Evolutionary conservation across 2,888 invertebrate genomes (phyloP).

Genomic region (Polydrusus cervinus): DNA sequence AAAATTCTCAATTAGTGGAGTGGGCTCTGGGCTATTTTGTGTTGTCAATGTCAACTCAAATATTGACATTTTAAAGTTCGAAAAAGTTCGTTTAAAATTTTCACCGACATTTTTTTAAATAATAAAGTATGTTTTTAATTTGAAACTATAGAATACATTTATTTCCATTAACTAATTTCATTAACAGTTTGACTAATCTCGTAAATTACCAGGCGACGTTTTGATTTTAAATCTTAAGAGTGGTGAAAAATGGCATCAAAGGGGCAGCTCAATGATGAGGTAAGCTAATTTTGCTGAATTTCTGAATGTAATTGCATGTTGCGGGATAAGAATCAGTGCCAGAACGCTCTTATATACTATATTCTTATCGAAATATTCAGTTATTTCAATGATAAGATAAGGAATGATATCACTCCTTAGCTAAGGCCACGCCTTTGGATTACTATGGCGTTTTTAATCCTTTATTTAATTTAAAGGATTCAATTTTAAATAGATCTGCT

Average conservation of each 20-base stretch:
- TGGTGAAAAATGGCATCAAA: conserved; percentile 65
- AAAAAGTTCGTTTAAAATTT: conserved; percentile 2
- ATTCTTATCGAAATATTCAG: conserved; percentile 4
- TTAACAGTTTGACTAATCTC: conserved; percentile 2
- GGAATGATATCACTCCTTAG: conserved; percentile 55
- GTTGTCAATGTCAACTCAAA: background rate
- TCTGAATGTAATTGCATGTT: conserved; percentile 50
- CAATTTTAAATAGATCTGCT: background rate
- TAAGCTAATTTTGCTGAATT: conserved; percentile 58
- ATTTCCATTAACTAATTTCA: background rate
- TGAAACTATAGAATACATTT: background rate
- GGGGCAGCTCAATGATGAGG: conserved; percentile 69
- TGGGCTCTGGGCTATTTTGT: too few relatives aligned
- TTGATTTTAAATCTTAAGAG: conserved; percentile 36
- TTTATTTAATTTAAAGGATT: background rate
- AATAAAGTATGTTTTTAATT: background rate
- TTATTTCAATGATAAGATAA: conserved; percentile 56
- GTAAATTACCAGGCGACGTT: background rate
- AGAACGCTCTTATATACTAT: conserved; percentile 1
- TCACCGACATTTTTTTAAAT: background rate
- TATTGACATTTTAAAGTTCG: conserved; percentile 12
- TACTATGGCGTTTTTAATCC: background rate
- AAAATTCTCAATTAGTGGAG: too few relatives aligned
- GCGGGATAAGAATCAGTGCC: conserved; percentile 22
- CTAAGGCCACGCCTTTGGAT: conserved; percentile 67